Percentiles rank a stretch among this genome's conserved stretches.
Conservation (phyloP, 2,797 vertebrate species). For the Xenentodon cancila region DNA sequence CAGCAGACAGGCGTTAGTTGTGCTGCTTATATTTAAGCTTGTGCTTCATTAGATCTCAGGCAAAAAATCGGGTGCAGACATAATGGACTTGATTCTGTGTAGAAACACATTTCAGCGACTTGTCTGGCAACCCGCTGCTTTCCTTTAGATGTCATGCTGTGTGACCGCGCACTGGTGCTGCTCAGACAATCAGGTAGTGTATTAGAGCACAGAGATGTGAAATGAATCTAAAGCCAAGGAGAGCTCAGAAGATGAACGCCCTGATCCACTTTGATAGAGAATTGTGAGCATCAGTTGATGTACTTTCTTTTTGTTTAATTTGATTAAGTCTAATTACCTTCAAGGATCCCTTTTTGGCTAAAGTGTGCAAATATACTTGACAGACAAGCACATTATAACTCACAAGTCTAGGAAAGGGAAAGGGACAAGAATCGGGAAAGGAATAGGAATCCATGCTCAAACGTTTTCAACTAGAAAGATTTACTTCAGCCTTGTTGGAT, state of each 20-base stretch:
- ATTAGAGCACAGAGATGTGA: slow-evolving; percentile 76
- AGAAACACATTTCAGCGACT: slow-evolving; percentile 41
- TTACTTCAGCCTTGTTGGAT: slow-evolving; percentile 1
- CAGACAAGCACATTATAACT: slow-evolving; percentile 5
- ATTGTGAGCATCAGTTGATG: slow-evolving; percentile 65
- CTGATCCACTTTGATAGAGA: slow-evolving; percentile 58
- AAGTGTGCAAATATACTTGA: slow-evolving; percentile 1
- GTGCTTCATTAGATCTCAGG: slow-evolving; percentile 32
- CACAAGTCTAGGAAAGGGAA: too few species aligned
- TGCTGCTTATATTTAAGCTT: slow-evolving; percentile 3
- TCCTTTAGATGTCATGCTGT: slow-evolving; percentile 47
- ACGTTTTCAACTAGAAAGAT: background rate
- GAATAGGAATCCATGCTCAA: too few species aligned
- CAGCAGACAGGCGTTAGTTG: slow-evolving; percentile 28
- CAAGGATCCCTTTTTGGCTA: slow-evolving; percentile 8
- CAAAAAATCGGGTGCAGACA: slow-evolving; percentile 29
- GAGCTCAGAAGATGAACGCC: slow-evolving; percentile 37
- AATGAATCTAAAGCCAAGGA: slow-evolving; percentile 60
- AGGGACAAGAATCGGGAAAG: too few species aligned
- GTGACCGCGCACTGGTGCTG: slow-evolving; percentile 44
- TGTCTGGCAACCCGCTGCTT: slow-evolving; percentile 58
- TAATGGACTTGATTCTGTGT: slow-evolving; percentile 37
- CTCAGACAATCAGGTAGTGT: slow-evolving; percentile 62
- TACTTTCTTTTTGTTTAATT: slow-evolving; percentile 62
- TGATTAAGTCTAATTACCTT: slow-evolving; percentile 43